These are phyloP conservation scores for Cryptophagus acutangulus DNA, from an alignment of 2,888 invertebrate genomes.

Conservation along the genomic window DNA sequence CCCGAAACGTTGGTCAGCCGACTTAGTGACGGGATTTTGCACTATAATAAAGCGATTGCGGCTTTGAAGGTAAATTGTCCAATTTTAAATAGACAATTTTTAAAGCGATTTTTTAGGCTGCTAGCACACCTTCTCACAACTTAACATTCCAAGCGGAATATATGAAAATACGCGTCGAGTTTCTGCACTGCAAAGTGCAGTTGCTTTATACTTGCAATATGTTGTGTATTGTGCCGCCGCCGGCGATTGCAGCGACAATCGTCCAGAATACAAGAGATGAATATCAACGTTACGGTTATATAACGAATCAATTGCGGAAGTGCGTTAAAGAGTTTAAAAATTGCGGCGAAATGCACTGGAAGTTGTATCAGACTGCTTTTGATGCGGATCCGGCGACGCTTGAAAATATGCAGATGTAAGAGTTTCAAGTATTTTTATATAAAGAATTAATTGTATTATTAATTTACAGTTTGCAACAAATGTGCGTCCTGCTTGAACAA, in stretches of 20 bases:
- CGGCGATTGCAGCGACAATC: constrained; percentile 81
- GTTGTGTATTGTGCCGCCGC: constrained; percentile 85
- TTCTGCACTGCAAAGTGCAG: constrained; percentile 63
- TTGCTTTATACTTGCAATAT: constrained; percentile 67
- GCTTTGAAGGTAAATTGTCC: constrained; percentile 50
- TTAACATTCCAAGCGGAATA: constrained; percentile 73
- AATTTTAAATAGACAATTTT: not conserved
- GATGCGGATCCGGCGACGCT: constrained; percentile 79
- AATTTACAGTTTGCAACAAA: constrained; percentile 65
- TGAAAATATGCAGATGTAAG: constrained; percentile 65
- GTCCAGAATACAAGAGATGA: constrained; percentile 73
- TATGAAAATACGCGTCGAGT: constrained; percentile 67
- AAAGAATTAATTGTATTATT: constrained; percentile 8
- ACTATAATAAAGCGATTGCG: constrained; percentile 63
- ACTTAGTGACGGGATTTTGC: constrained; percentile 54
- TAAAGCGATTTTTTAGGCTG: constrained; percentile 59
- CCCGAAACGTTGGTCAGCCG: constrained; percentile 46
- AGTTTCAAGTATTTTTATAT: constrained; percentile 21
- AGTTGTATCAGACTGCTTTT: constrained; percentile 76
- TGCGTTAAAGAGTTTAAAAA: constrained; percentile 66
- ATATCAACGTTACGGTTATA: constrained; percentile 71
- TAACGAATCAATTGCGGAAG: constrained; percentile 72
- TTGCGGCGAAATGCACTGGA: constrained; percentile 69
- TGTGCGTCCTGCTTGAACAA: constrained; percentile 70
- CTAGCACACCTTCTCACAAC: constrained; percentile 59